Evolutionary conservation across 1,140 invertebrate species (phyloP).

Genomic region (Caenorhabditis briggsae): DNA sequence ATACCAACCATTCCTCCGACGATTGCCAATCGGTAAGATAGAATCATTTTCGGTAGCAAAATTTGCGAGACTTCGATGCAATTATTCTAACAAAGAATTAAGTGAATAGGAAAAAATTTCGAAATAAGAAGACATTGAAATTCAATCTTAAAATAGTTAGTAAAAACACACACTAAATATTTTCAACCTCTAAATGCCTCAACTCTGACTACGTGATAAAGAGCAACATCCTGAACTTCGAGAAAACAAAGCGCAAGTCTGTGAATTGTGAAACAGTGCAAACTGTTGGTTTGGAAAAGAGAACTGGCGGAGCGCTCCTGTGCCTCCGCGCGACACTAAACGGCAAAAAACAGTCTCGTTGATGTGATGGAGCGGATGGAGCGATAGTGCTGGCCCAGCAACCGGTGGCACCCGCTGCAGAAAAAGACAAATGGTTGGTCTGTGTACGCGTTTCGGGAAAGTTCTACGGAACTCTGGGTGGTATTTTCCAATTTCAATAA

Average conservation of each 20-base stretch:
- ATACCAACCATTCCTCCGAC: not conserved
- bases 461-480: not conserved
- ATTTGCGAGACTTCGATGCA: too few species aligned
- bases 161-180: too few species aligned
- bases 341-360: slow-evolving; percentile 16
- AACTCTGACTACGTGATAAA: not conserved
- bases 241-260: not conserved
- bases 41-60: too few species aligned
- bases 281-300: slow-evolving; percentile 7
- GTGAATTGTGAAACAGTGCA: slow-evolving; percentile 42
- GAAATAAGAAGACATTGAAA: too few species aligned
- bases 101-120: too few species aligned
- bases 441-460: not conserved
- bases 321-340: slow-evolving; percentile 21
- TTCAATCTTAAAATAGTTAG: too few species aligned
- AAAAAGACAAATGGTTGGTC: not conserved
- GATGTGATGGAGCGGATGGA: slow-evolving; percentile 12
- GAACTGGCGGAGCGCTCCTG: not conserved
- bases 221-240: not conserved
- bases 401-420: slow-evolving; percentile 7
- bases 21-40: not conserved
- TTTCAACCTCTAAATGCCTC: too few species aligned
- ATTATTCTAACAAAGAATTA: too few species aligned
- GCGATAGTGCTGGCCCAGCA: slow-evolving; percentile 8
- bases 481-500: too few species aligned